Percentiles rank a stretch among this genome's conserved stretches.
phyloP scores from a whole-genome alignment of 2,113 vertebrate genomes.

The Spheniscus mendiculus region DNA sequence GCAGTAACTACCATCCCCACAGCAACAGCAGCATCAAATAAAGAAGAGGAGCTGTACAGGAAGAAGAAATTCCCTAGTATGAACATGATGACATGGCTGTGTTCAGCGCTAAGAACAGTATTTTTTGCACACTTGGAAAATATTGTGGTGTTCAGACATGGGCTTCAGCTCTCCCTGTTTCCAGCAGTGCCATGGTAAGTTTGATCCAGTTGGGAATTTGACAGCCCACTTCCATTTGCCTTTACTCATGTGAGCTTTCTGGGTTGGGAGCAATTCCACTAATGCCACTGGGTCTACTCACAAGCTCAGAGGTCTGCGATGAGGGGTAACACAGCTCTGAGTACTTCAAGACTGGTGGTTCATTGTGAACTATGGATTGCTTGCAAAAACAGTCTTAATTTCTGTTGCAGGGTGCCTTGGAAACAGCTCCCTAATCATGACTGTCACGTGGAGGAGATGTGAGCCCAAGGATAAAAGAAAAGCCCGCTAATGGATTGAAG shows the following conservation, averaged over 20 bases:
- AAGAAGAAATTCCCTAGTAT: background rate
- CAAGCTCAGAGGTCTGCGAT: background rate
- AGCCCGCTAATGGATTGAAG: background rate
- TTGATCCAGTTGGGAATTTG: background rate
- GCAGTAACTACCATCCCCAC: background rate
- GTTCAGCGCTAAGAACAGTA: background rate
- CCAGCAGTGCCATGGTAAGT: slow-evolving; percentile 27
- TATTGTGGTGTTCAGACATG: background rate
- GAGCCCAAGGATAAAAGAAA: background rate
- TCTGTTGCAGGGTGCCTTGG: slow-evolving; percentile 37
- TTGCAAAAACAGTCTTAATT: slow-evolving; percentile 11
- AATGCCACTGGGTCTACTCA: background rate
- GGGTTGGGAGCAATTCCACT: background rate
- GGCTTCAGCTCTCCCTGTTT: background rate
- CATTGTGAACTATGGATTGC: background rate
- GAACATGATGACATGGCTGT: background rate
- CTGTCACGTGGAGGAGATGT: background rate
- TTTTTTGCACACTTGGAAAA: background rate
- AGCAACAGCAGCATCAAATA: background rate
- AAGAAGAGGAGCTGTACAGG: background rate
- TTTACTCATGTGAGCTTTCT: background rate
- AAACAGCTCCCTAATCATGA: background rate
- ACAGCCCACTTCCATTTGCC: background rate
- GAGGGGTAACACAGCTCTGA: background rate
- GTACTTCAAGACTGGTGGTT: background rate